These are phyloP conservation scores for Aegithalos caudatus DNA, from an alignment of 2,113 vertebrate species.

Conservation along the genomic window DNA sequence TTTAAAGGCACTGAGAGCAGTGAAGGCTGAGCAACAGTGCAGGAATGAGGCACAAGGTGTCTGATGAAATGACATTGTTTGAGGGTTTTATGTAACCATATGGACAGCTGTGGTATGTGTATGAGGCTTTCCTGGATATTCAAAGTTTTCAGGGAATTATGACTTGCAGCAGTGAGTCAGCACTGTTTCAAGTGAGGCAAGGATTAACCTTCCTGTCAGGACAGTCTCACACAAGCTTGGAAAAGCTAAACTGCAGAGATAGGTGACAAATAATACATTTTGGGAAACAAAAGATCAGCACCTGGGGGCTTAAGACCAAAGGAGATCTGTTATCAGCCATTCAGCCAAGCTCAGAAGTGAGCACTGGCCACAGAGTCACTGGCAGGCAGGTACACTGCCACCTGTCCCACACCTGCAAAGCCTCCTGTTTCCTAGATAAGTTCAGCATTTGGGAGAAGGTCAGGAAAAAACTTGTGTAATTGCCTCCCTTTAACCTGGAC, in stretches of 20 bases:
- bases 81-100: background rate
- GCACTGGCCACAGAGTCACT: rapidly evolving
- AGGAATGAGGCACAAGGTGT: background rate
- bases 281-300: background rate
- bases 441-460: background rate
- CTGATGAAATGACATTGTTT: background rate
- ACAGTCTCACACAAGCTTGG: background rate
- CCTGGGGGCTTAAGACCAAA: background rate
- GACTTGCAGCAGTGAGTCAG: background rate
- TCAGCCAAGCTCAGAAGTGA: background rate
- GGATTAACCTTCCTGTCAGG: background rate
- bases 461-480: background rate
- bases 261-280: background rate
- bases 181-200: background rate
- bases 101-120: background rate
- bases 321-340: background rate
- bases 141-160: background rate
- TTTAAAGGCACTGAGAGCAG: background rate
- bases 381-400: background rate
- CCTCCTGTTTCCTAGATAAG: background rate
- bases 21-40: background rate
- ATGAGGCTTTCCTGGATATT: background rate
- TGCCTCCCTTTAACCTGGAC: background rate
- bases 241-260: background rate
- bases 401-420: background rate